Evolutionary conservation across 2,888 invertebrate genomes (phyloP), one percentile per base, ranked within the genome.

Genomic region (Himalopsyche anomala): DNA sequence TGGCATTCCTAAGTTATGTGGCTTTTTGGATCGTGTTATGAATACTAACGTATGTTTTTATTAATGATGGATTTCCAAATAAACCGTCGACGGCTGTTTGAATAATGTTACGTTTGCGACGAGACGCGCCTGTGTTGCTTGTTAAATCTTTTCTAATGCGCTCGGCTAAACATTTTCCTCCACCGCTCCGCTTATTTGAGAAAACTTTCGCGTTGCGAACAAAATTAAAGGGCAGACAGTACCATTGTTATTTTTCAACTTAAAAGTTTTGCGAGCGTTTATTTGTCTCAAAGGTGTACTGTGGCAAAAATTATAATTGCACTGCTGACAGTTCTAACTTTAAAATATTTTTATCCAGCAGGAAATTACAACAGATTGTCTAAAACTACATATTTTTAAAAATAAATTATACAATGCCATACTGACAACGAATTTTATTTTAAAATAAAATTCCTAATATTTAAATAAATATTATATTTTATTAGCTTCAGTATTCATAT

Each of bases 181-280:
- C 45, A 5, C 81, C 45, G 15, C 80, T 56, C 28, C 82, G 85
- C 82, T 15, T 79, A 56, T 83, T 83, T 38, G 36, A 28, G 56
- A 15, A 42, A 56, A 56, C 83, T 56, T 54, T 54, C n/a, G 56
- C 54, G 69, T 69, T 17, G 36, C 36, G 83, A 56, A 83, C 55
- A 55, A 83, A 83, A 83, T 83, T 83, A 83, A 56, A 83, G 83
- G 83, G 36, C 36, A 40, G 55, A 38, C 56, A 56, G 54, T 54
- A 83, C 55, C 36, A 56, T 56, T 83, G 83, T 83, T 83, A 40
- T 56, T 56, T 42, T 83, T 19, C 83, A 56, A 80, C 42, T 40
- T 80, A 42, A 80, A 80, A 80, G 80, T 80, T 80, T 80, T 80
- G 80, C 40, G 80, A 80, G 42, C 62, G 62, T 62, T 62, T 62